Percentiles rank a stretch among this genome's conserved stretches.
phyloP scores from a whole-genome alignment of 23 tunicate species.

The Clavelina lepadiformis region DNA sequence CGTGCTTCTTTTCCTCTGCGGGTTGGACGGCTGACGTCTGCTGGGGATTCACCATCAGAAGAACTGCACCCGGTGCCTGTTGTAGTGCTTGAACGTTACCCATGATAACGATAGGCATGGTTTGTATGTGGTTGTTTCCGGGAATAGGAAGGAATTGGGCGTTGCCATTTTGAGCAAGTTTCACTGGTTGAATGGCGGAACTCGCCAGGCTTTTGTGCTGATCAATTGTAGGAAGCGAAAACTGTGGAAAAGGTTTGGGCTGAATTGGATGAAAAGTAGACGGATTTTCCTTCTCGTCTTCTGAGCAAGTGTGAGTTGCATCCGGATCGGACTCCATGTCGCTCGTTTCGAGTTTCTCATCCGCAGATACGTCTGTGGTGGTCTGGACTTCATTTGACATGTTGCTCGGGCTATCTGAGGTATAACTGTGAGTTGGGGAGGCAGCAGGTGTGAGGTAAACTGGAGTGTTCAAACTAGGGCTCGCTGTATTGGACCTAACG shows the following conservation, averaged over 20 bases:
- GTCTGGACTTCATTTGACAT: too few species aligned
- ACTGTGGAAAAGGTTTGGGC: not conserved
- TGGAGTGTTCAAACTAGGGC: constrained; percentile 55
- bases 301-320: too few species aligned
- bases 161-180: constrained; percentile 20
- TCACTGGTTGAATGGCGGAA: constrained; percentile 46
- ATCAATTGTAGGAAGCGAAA: constrained; percentile 48
- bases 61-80: constrained; percentile 66
- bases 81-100: constrained; percentile 78
- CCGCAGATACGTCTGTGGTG: too few species aligned
- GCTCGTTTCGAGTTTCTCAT: too few species aligned
- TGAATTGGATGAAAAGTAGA: not conserved
- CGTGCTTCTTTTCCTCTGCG: not conserved
- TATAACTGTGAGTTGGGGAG: constrained; percentile 35
- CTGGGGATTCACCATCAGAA: constrained; percentile 77
- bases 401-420: too few species aligned
- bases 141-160: constrained; percentile 70
- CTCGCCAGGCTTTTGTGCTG: constrained; percentile 29
- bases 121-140: constrained; percentile 67
- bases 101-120: constrained; percentile 94
- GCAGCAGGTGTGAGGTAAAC: constrained; percentile 81
- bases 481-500: not conserved
- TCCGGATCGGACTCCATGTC: too few species aligned
- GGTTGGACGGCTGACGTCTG: not conserved
- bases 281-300: too few species aligned